Evolutionary conservation across 1,140 invertebrate species (phyloP).

Genomic region (Drosophila serrata): DNA sequence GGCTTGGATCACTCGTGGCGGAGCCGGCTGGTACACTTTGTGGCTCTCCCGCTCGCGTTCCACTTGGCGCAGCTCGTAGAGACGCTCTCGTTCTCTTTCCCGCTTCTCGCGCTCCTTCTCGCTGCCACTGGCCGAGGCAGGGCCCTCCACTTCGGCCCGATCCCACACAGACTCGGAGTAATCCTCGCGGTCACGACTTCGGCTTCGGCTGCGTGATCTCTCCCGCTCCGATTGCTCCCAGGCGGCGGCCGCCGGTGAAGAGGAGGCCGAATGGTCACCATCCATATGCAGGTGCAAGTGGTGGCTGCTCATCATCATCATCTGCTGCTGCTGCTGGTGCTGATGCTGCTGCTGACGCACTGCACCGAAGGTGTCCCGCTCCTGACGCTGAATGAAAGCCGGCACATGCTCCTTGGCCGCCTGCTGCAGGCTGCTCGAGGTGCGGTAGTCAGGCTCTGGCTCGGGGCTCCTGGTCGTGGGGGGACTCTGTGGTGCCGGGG

Average conservation of each 20-base stretch:
- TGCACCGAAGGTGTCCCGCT: constrained; percentile 88
- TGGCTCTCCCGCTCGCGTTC: constrained; percentile 84
- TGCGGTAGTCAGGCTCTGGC: constrained; percentile 70
- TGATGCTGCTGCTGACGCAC: constrained; percentile 69
- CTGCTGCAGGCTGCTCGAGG: background rate
- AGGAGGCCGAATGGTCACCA: constrained; percentile 43
- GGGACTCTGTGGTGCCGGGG: constrained; percentile 89
- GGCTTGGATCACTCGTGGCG: constrained; percentile 71
- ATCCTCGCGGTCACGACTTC: constrained; percentile 82
- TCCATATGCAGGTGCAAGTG: constrained; percentile 42
- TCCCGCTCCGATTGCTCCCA: constrained; percentile 78
- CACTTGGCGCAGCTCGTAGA: constrained; percentile 83
- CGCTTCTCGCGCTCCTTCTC: constrained; percentile 84
- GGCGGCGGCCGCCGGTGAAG: constrained; percentile 24
- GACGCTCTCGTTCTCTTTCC: constrained; percentile 79
- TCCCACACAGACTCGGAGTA: constrained; percentile 85
- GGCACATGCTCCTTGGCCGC: constrained; percentile 86
- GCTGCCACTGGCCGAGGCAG: constrained; percentile 79
- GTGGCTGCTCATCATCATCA: constrained; percentile 37
- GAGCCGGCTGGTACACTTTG: constrained; percentile 85
- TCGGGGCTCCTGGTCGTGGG: constrained; percentile 79
- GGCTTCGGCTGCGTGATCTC: constrained; percentile 77
- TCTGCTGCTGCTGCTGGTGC: constrained; percentile 64
- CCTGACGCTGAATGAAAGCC: constrained; percentile 90
- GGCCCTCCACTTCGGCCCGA: constrained; percentile 81